phyloP scores from a whole-genome alignment of 1,140 invertebrate genomes.

The Drosophila willistoni region DNA sequence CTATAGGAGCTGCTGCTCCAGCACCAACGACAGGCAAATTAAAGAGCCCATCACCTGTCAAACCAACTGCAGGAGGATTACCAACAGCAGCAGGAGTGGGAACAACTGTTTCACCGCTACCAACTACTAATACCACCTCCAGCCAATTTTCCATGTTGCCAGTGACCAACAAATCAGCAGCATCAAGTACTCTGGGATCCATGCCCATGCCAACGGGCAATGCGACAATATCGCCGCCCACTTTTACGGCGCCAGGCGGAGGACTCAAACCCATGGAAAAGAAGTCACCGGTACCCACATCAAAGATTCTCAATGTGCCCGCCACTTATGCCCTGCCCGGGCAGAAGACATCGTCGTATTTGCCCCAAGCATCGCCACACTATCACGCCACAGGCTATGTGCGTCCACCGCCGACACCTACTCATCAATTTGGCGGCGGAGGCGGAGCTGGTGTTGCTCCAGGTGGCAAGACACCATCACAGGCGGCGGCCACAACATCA shows the following conservation, averaged over 20 bases:
- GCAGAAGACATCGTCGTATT: slow-evolving; percentile 67
- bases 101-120: slow-evolving; percentile 9
- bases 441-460: slow-evolving; percentile 32
- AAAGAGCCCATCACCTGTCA: background rate
- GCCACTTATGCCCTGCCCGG: slow-evolving; percentile 74
- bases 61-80: background rate
- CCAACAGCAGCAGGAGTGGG: slow-evolving; percentile 1
- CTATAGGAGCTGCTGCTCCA: background rate
- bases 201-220: slow-evolving; percentile 7
- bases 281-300: slow-evolving; percentile 77
- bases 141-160: slow-evolving; percentile 68
- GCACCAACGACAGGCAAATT: slow-evolving; percentile 6
- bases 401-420: slow-evolving; percentile 56
- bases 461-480: slow-evolving; percentile 55
- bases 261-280: slow-evolving; percentile 72
- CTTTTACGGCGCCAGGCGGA: slow-evolving; percentile 35
- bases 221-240: slow-evolving; percentile 45
- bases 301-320: slow-evolving; percentile 79
- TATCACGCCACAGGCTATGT: slow-evolving; percentile 64
- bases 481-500: slow-evolving; percentile 29
- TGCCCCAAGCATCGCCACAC: slow-evolving; percentile 75
- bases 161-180: slow-evolving; percentile 53
- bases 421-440: slow-evolving; percentile 47
- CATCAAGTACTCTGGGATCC: slow-evolving; percentile 21
- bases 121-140: background rate